Evolutionary conservation across 2,113 vertebrate species (phyloP).

Genomic region (Festucalex cinctus): DNA sequence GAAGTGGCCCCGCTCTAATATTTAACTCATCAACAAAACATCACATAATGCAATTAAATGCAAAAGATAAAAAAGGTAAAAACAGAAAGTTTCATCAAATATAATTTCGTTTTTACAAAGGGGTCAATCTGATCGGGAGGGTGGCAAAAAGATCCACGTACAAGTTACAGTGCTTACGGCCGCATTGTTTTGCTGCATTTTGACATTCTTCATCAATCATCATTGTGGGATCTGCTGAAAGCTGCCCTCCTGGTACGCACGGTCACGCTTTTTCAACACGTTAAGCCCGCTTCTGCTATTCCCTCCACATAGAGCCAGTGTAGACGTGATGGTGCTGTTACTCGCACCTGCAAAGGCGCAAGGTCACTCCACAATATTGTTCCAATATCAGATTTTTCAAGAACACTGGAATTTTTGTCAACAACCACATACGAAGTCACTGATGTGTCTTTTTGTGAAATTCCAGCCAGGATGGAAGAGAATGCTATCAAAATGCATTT

Average conservation of each 20-base stretch:
- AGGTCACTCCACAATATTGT: background rate
- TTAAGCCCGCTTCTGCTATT: conserved; percentile 7
- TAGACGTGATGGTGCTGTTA: conserved; percentile 12
- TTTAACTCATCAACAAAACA: too few relatives aligned
- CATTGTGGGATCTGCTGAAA: conserved; percentile 3
- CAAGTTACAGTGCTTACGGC: too few relatives aligned
- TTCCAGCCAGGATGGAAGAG: too few relatives aligned
- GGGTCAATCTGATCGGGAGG: too few relatives aligned
- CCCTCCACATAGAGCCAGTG: background rate
- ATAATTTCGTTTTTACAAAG: too few relatives aligned
- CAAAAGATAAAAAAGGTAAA: too few relatives aligned
- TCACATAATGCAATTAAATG: too few relatives aligned
- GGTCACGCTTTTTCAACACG: conserved; percentile 13
- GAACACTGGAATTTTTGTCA: background rate
- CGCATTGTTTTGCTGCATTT: background rate
- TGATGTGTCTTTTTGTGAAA: background rate
- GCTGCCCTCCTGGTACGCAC: background rate
- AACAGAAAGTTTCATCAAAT: too few relatives aligned
- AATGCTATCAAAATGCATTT: too few relatives aligned
- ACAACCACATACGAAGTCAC: background rate
- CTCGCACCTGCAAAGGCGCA: background rate
- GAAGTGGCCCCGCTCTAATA: too few relatives aligned
- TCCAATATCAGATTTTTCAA: background rate
- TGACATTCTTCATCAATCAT: background rate
- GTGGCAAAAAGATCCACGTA: too few relatives aligned